Evolutionary conservation across 2,797 vertebrate species (phyloP).

Genomic region (Manis crassicaudata): DNA sequence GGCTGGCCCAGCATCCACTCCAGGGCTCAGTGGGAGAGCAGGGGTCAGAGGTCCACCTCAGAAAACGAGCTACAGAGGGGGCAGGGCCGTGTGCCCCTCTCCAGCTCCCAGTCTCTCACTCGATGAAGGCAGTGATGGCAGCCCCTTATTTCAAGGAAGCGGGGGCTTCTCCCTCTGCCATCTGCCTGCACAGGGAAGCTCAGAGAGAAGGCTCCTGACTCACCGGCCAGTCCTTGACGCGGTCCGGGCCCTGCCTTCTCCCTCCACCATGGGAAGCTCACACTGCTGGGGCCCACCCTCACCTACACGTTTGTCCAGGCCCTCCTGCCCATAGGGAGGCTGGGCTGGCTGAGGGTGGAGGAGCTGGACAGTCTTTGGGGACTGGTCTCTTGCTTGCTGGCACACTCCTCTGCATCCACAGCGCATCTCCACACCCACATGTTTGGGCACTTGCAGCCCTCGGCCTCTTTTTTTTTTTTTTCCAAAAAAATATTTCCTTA

Average conservation of each 20-base stretch:
- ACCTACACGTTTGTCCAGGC: no score
- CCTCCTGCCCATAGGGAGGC: not conserved
- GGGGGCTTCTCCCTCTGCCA: not conserved
- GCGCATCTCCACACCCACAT: not conserved
- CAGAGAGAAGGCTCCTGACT: not conserved
- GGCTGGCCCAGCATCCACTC: not conserved
- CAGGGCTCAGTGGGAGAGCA: not conserved
- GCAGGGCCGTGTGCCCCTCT: not conserved
- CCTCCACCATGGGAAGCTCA: not conserved
- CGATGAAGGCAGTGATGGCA: not conserved
- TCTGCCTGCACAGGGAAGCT: not conserved
- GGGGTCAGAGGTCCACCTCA: not conserved
- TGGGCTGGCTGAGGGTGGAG: no score
- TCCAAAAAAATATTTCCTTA: not conserved
- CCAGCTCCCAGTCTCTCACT: not conserved
- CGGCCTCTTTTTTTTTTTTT: not conserved
- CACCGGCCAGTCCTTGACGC: not conserved
- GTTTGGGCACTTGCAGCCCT: not conserved
- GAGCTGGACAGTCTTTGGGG: not conserved
- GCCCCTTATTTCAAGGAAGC: not conserved
- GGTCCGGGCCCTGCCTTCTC: not conserved
- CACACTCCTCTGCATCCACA: not conserved
- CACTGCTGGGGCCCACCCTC: not conserved
- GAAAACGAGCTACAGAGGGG: accelerated
- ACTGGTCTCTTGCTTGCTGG: not conserved